Conservation (phyloP, 2,113 vertebrate genomes). For the Protobothrops mucrosquamatus region DNA sequence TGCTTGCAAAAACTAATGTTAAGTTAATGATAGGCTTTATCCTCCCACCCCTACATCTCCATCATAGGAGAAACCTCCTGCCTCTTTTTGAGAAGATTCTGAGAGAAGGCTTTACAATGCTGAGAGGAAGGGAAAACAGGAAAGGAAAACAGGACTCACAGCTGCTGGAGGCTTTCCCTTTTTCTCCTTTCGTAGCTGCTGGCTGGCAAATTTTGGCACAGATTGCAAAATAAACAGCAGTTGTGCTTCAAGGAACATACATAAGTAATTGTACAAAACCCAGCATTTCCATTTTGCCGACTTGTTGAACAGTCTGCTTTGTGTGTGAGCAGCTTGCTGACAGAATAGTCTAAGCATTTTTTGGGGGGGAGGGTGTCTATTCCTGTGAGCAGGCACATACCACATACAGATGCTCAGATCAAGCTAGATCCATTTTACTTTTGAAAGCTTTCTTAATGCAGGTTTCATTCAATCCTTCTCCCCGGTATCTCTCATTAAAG, state of each 20-base stretch:
- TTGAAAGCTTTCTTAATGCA: background rate
- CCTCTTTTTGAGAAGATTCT: background rate
- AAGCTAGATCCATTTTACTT: fast-evolving
- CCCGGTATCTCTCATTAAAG: fast-evolving
- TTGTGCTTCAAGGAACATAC: background rate
- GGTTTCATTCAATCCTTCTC: background rate
- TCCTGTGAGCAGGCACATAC: background rate
- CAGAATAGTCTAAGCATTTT: background rate
- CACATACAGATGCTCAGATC: background rate
- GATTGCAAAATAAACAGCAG: constrained; percentile 9
- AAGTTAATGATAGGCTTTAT: background rate
- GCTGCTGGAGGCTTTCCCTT: background rate
- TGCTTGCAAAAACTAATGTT: background rate
- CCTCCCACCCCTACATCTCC: background rate
- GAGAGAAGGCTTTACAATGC: background rate
- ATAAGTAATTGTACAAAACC: background rate
- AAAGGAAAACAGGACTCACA: background rate
- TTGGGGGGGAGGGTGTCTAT: background rate
- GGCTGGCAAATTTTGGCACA: background rate
- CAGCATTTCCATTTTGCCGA: fast-evolving
- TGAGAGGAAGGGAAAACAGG: background rate
- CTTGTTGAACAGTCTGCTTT: fast-evolving
- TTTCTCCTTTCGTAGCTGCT: fast-evolving
- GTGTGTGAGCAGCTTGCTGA: background rate
- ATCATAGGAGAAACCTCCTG: background rate